Conservation (phyloP, 2,888 invertebrate species). For the Trissonchulus latispiculum region DNA sequence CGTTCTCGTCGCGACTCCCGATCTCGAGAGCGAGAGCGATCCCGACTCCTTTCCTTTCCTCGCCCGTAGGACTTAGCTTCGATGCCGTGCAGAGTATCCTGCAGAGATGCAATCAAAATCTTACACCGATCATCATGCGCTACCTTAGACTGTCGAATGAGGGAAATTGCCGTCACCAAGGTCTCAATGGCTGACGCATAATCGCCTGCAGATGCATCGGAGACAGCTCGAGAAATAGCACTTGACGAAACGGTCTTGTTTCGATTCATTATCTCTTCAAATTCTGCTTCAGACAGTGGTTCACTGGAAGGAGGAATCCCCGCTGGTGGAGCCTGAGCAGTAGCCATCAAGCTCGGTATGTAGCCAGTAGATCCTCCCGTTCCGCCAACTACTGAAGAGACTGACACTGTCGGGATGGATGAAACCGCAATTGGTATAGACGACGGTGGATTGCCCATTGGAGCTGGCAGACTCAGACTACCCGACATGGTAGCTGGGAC, state of each 20-base stretch:
- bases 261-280: slow-evolving; percentile 93
- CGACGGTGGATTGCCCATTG: background rate
- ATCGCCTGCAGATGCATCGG: slow-evolving; percentile 76
- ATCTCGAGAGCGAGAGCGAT: slow-evolving; percentile 15
- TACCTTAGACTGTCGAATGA: slow-evolving; percentile 94
- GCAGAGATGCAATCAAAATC: slow-evolving; percentile 86
- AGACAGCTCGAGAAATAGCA: slow-evolving; percentile 91
- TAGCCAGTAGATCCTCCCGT: background rate
- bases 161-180: slow-evolving; percentile 90
- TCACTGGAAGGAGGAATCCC: slow-evolving; percentile 5
- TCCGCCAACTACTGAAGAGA: background rate
- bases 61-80: slow-evolving; percentile 86
- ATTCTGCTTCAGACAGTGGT: slow-evolving; percentile 66
- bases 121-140: slow-evolving; percentile 94
- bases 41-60: slow-evolving; percentile 6
- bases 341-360: background rate
- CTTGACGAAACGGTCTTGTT: slow-evolving; percentile 95
- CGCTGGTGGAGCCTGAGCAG: background rate
- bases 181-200: slow-evolving; percentile 97
- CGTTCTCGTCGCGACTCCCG: slow-evolving; percentile 8
- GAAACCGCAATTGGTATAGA: background rate
- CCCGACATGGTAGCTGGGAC: background rate
- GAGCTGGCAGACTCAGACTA: background rate
- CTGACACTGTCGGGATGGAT: background rate
- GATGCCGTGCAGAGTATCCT: slow-evolving; percentile 91